Base-by-base conservation (phyloP, 2,797 vertebrate genomes). In the Anguilla obscura region DNA sequence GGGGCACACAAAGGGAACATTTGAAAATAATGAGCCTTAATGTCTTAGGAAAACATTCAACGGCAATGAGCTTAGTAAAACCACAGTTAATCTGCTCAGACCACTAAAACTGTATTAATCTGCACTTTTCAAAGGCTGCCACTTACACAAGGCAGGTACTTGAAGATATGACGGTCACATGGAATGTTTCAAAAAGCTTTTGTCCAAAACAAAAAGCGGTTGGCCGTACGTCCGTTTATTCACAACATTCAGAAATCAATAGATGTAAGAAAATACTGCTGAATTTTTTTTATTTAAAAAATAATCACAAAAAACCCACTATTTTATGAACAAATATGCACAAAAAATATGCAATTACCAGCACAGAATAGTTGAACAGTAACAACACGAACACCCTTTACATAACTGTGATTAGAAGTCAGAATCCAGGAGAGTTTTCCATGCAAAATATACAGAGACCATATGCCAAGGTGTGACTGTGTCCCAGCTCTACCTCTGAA, bases 61-160 rank as follows among this genome's bases (percentile, higher is more conserved):
- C 79, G n/a, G 45, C 40, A 45, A 24, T n/a, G 45, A 9, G 18
- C 40, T 82, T 50, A 6, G 40, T 58, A 85, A 16, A 16, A 0
- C 84, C 16, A 60, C 56, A 58, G 84, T 60, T 85, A 85, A 85
- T 18, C 79, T 21, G 84, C 16, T 33, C 9, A 18, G n/a, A 85
- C 54, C 27, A 60, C 84, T 60, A 18, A 36, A 18, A 10, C 14
- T 14, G 30, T 54, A 30, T 21, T 60, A 85, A 85, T 85, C 84
- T 85, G 16, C 4, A 6, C 14, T 56, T 58, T 30, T 33, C 10
- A 33, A 84, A 33, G 27, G 36, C 21, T 4, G 27, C 18, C 84
- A 60, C 30, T 33, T 36, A 82, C 45, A 82, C 40, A 82, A 82
- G 79, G 21, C 45, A 24, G 21, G 40, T 50, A 21, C 21, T 7